These are phyloP conservation scores for Drosophila yakuba DNA, from an alignment of 1,140 invertebrate species.

Conservation along the genomic window DNA sequence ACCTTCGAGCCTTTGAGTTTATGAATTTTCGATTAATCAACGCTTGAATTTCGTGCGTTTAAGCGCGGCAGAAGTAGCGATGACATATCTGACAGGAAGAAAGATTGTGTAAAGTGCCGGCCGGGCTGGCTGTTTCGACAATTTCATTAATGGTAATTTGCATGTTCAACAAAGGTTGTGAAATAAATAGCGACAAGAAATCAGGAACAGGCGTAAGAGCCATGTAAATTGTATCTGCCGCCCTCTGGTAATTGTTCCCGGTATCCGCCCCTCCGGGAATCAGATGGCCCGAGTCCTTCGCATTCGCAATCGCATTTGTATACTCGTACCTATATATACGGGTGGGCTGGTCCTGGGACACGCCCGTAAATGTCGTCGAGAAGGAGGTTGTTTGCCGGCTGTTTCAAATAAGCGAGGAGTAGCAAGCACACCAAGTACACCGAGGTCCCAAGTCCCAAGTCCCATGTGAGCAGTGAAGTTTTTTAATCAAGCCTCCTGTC, in stretches of 20 bases:
- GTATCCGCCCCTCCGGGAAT: slow-evolving; percentile 12
- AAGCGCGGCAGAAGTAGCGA: slow-evolving; percentile 32
- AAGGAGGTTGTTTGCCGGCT: slow-evolving; percentile 6
- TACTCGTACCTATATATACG: background rate
- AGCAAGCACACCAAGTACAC: background rate
- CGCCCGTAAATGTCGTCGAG: slow-evolving; percentile 66
- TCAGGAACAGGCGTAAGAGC: slow-evolving; percentile 55
- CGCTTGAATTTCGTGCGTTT: slow-evolving; percentile 18
- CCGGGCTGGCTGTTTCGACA: slow-evolving; percentile 40
- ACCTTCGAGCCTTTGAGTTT: slow-evolving; percentile 12
- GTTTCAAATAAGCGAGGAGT: background rate
- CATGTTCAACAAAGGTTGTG: slow-evolving; percentile 69
- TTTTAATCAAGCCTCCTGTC: slow-evolving; percentile 84
- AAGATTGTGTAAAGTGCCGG: slow-evolving; percentile 37
- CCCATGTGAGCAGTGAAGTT: slow-evolving; percentile 84
- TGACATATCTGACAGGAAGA: slow-evolving; percentile 78
- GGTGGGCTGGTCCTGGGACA: slow-evolving; percentile 43
- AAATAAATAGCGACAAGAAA: slow-evolving; percentile 82
- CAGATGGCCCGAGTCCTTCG: background rate
- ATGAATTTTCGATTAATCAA: slow-evolving; percentile 75
- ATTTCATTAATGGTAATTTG: slow-evolving; percentile 78
- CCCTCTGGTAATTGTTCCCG: slow-evolving; percentile 66
- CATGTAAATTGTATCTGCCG: slow-evolving; percentile 65
- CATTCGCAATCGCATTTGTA: too few species aligned
- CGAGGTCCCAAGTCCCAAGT: slow-evolving; percentile 54